Evolutionary conservation across 2,113 vertebrate species (phyloP), one percentile per base, ranked within the genome.

Genomic region (Strix uralensis): DNA sequence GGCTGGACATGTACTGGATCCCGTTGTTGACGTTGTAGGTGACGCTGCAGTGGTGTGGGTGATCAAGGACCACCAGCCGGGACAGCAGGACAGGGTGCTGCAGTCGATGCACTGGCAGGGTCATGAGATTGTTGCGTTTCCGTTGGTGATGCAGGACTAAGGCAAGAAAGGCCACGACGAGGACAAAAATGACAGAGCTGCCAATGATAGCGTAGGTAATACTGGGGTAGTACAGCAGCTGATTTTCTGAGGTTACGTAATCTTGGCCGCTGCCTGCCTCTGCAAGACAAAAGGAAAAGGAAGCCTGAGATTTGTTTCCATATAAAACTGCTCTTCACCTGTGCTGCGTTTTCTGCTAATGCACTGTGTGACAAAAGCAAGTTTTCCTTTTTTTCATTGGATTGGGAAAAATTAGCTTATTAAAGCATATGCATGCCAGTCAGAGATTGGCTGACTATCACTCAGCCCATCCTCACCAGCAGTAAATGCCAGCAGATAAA

Each of bases 171-270:
- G 99, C 99, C 95, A 99, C 99, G 94, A 99, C 99, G 38, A 99
- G 98, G 7, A 99, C 99, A 0, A 99, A 99, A 96, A 99, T 99
- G 93, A 99, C 98, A 0, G 99, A 99, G 86, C 99, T 99, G 87
- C 99, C 99, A 1, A 99, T 99, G 96, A 99, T 99, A 7, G 99
- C 99, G 2, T 99, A 99, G 18, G 99, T 99, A 86, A 99, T 99
- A 59, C 99, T 99, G 30, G 99, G 99, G 91, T 99, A 99, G 97
- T 99, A 99, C 7, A 99, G 98, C 15, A 99, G 98, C 74, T 99
- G 99, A 55, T 99, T 99, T 95, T 99, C 99, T 0, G 99, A 98
- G 2, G 99, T 99, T 95, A 99, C 99, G 6, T 99, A 99, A 94
- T 99, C 98, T 88, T 99, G 99, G 38, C 98, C 98, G 0, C 99